Conservation (phyloP, 2,888 invertebrate genomes). For the Trichogramma evanescens region DNA sequence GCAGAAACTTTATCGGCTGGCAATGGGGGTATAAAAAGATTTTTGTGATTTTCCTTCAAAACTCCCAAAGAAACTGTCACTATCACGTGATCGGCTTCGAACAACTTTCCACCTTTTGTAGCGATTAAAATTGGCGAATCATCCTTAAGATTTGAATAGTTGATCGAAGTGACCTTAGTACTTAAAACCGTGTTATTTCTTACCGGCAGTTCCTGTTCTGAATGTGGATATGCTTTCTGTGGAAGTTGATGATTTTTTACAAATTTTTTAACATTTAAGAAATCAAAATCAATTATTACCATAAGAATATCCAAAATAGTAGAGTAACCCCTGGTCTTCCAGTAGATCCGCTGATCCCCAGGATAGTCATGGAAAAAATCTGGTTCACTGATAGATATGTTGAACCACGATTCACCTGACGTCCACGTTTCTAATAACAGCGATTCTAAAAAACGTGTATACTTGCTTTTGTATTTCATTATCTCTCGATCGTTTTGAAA, state of each 20-base stretch:
- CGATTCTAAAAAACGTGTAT: conserved; percentile 21
- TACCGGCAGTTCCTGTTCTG: conserved; percentile 33
- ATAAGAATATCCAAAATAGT: neutral
- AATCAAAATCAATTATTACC: neutral
- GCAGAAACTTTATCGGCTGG: conserved; percentile 52
- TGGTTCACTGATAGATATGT: conserved; percentile 1
- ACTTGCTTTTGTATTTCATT: conserved; percentile 13
- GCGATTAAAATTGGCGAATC: conserved; percentile 42
- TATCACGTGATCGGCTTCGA: conserved; percentile 58
- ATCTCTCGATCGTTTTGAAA: conserved; percentile 23
- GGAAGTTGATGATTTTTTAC: neutral
- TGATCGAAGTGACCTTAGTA: conserved; percentile 32
- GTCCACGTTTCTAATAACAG: conserved; percentile 6
- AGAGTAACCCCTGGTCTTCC: conserved; percentile 7
- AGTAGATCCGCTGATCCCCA: conserved; percentile 5
- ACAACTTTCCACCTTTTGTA: conserved; percentile 50
- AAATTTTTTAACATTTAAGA: neutral
- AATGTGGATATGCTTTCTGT: conserved; percentile 37
- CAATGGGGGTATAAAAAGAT: conserved; percentile 54
- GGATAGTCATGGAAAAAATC: neutral
- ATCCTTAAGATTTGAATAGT: conserved; percentile 24
- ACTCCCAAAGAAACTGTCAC: conserved; percentile 66
- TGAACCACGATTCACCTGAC: conserved; percentile 18
- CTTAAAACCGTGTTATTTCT: conserved; percentile 32
- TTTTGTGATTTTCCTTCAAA: conserved; percentile 53